Conservation (phyloP, 2,113 vertebrate genomes). For the Halcyon malimbica region DNA sequence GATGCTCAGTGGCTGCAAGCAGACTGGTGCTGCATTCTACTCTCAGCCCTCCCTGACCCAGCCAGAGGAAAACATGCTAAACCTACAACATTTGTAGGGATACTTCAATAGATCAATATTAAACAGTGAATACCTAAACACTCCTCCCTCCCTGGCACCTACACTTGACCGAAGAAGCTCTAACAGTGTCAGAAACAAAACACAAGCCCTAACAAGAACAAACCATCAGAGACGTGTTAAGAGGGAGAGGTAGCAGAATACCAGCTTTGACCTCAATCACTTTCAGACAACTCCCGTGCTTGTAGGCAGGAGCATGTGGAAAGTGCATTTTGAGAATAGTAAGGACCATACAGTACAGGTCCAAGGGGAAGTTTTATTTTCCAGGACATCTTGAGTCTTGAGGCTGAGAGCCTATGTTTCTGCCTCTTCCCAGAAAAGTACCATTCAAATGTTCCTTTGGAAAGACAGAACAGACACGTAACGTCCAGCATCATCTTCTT, state of each 20-base stretch:
- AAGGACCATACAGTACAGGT: background rate
- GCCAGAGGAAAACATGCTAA: background rate
- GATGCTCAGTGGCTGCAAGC: background rate
- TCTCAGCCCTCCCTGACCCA: background rate
- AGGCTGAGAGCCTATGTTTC: background rate
- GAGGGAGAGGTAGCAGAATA: background rate
- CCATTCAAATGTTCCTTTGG: background rate
- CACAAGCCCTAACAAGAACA: background rate
- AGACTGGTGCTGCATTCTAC: background rate
- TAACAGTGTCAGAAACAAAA: background rate
- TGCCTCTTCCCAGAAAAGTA: background rate
- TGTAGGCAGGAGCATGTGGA: background rate
- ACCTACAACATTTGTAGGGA: background rate
- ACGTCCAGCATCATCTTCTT: background rate
- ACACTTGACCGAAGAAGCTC: background rate
- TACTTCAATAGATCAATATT: background rate
- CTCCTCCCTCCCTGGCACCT: background rate
- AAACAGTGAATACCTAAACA: background rate
- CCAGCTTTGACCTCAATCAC: background rate
- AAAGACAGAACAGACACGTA: background rate
- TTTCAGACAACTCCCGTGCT: background rate
- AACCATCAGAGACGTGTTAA: background rate
- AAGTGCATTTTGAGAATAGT: background rate
- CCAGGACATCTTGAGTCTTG: background rate
- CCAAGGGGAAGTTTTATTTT: background rate